Base-by-base conservation (phyloP, 2,113 vertebrate genomes). In the Triplophysa rosa region DNA sequence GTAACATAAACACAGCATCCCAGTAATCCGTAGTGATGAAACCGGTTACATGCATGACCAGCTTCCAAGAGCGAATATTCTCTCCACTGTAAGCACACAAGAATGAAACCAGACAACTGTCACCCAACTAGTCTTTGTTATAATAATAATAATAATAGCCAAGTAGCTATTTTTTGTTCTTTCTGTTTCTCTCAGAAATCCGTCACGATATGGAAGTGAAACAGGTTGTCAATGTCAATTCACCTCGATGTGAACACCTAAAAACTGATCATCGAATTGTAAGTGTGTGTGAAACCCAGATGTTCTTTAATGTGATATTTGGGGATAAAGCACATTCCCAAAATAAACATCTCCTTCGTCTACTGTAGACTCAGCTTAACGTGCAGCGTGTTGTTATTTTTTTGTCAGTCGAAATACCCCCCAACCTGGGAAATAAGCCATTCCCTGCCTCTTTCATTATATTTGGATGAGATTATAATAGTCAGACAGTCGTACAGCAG, bases 401-500 rank as follows among this genome's bases (percentile, higher is more conserved):
- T 33, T 65, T 29, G 42, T 64, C 45, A 17, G 12, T 64, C 26
- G 0, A 68, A 68, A 68, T 26, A 42, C 17, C 13, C 14, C 33
- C 40, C 5, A 56, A 63, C 59, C 29, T 19, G 73, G 26, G 24
- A 72, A 65, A 72, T 21, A 37, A 59, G 67, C 61, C 74, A 78
- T 61, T 23, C 65, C 8, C 5, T 54, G 54, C 13, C 19, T 16
- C 11, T 64, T 23, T 72, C 33, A 66, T 82, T 45, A 78, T 24
- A 77, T 71, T 71, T 29, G n/a, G 10, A 45, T 16, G 67, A 42
- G 65, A 65, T 77, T 71, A 79, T 65, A 78, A 66, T 61, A 47
- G 21, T 70, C 66, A 54, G 67, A 62, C 45, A 54, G 66, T 24
- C 14, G 4, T 66, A 45, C 64, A 49, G 8, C 45, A 24, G 59